These are phyloP conservation scores for Bembecia ichneumoniformis DNA, from an alignment of 2,888 invertebrate genomes.

Conservation along the genomic window DNA sequence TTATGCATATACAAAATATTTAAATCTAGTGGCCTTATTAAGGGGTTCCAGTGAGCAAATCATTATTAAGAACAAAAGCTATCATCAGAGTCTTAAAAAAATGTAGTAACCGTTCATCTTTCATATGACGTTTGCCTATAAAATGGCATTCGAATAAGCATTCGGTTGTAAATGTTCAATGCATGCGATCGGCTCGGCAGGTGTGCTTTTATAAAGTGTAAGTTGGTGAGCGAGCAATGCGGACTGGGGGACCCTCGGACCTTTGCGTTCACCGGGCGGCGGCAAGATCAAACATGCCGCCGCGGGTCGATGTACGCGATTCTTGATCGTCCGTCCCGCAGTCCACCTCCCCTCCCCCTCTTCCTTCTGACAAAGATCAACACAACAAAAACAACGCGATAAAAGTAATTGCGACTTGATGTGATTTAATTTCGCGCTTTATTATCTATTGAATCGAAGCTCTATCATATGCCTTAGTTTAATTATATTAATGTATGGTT, in stretches of 20 bases:
- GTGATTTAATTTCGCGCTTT: constrained; percentile 28
- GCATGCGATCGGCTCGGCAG: constrained; percentile 21
- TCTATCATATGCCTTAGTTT: too few species aligned
- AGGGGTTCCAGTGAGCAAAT: too few species aligned
- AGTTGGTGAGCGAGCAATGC: constrained; percentile 13
- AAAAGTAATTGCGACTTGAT: constrained; percentile 12
- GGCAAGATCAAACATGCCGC: constrained; percentile 42
- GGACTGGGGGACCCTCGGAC: constrained; percentile 14
- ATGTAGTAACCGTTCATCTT: too few species aligned
- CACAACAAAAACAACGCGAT: neutral
- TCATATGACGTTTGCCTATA: too few species aligned
- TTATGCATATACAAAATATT: too few species aligned
- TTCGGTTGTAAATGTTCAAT: neutral
- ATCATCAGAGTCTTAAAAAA: too few species aligned
- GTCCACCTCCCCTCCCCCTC: constrained; percentile 20
- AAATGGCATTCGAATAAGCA: too few species aligned
- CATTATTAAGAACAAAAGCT: too few species aligned
- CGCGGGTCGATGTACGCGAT: constrained; percentile 68
- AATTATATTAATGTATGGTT: too few species aligned
- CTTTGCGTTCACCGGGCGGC: constrained; percentile 25
- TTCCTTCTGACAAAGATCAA: constrained; percentile 10
- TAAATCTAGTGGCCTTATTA: too few species aligned
- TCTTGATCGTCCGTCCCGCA: constrained; percentile 29
- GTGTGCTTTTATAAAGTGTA: constrained; percentile 17
- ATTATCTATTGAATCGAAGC: too few species aligned